Evolutionary conservation across 2,888 invertebrate species (phyloP).

Genomic region (Thymelicus sylvestris): DNA sequence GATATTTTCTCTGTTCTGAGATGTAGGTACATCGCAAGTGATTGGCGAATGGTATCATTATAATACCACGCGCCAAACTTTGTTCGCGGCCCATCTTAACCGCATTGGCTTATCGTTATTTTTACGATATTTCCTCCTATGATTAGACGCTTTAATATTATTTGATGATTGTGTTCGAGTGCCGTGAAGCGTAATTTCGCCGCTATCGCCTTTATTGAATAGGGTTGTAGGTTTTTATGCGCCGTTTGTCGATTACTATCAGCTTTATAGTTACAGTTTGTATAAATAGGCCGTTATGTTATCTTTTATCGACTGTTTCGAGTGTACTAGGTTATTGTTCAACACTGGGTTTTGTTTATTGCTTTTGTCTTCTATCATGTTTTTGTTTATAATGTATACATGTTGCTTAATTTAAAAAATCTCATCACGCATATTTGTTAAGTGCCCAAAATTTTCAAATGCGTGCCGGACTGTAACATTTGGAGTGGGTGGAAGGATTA

Average conservation of each 20-base stretch:
- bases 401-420: no score
- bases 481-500: background rate
- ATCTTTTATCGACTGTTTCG: slow-evolving; percentile 57
- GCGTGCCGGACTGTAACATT: background rate
- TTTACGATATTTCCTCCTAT: slow-evolving; percentile 55
- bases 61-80: slow-evolving; percentile 1
- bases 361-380: background rate
- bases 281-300: slow-evolving; percentile 62
- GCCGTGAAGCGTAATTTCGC: slow-evolving; percentile 50
- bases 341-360: slow-evolving; percentile 34
- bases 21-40: background rate
- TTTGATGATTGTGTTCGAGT: slow-evolving; percentile 51
- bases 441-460: slow-evolving; percentile 38
- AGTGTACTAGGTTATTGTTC: slow-evolving; percentile 43
- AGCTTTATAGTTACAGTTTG: slow-evolving; percentile 58
- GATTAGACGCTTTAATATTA: slow-evolving; percentile 53
- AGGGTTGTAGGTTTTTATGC: slow-evolving; percentile 66
- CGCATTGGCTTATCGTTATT: slow-evolving; percentile 52
- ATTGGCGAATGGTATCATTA: background rate
- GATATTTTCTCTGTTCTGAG: background rate
- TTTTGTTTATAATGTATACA: no score
- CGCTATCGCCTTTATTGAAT: slow-evolving; percentile 58
- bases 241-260: slow-evolving; percentile 62
- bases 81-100: slow-evolving; percentile 42
- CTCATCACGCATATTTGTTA: slow-evolving; percentile 26